Evolutionary conservation across 1,140 invertebrate species (phyloP), one percentile per base, ranked within the genome.

Genomic region (Leptinotarsa defecta): DNA sequence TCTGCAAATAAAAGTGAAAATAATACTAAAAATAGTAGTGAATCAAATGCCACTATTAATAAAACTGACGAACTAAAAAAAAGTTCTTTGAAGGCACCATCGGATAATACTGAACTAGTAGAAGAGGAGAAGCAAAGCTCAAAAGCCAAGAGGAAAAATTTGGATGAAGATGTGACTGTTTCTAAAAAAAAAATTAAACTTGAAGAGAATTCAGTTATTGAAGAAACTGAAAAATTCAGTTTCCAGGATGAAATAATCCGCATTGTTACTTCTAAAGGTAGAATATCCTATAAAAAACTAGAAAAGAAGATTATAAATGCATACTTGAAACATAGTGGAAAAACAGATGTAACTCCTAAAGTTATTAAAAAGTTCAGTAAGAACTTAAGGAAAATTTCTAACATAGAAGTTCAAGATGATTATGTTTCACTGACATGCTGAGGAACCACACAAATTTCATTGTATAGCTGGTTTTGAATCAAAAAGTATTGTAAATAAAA

Each of bases 231-330:
- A 48, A 84, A 83, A 74, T 88, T 88, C 77, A 76, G 79, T 71
- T 88, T 85, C 82, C 85, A 86, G 75, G 74, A 75, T 52, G 77
- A 75, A 71, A 87, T 88, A 75, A 52, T 87, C 43, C 76, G 86
- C 13, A 80, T 85, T 69, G 76, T 88, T 61, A 76, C 79, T 24
- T 43, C 62, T 5, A 88, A 86, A 78, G 77, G 77, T 64, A 84
- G 83, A 76, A 84, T 88, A 22, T 85, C 86, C 3, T 67, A 85
- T 48, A 86, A 83, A 69, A 87, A 87, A 80, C 75, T 88, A 61
- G 81, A 83, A 70, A 87, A 86, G 62, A 87, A 86, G 76, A 82
- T 87, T 13, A 70, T 86, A 6, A 80, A 81, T 48, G 82, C 79
- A 24, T 87, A 87, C 76, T 65, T 83, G 27, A 78, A 76, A 63